Percentiles rank a stretch among this genome's conserved stretches.
These are phyloP conservation scores for Neogobius melanostomus DNA, from an alignment of 2,113 vertebrate genomes.

Conservation along the genomic window DNA sequence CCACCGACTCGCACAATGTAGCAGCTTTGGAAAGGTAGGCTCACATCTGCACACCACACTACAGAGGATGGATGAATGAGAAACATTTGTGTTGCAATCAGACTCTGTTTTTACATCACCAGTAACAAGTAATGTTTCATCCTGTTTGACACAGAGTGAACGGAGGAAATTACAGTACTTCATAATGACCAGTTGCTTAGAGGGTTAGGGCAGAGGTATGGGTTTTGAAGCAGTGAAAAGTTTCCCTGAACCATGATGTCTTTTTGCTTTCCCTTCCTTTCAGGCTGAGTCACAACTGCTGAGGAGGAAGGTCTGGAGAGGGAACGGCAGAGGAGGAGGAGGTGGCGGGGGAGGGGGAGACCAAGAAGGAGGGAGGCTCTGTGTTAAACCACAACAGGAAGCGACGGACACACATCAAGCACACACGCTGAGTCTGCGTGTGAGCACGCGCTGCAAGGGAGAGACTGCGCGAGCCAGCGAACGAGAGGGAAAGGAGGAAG, in stretches of 20 bases:
- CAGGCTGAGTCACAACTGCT: constrained; percentile 93
- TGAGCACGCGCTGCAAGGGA: constrained; percentile 43
- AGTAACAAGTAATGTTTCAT: constrained; percentile 46
- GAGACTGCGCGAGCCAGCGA: constrained; percentile 66
- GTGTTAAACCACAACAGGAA: constrained; percentile 74
- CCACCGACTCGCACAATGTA: constrained; percentile 31
- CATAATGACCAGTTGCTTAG: constrained; percentile 81
- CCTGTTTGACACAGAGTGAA: constrained; percentile 42
- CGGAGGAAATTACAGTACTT: constrained; percentile 56
- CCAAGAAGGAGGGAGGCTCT: constrained; percentile 44
- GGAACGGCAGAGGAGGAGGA: constrained; percentile 71
- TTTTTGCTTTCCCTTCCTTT: constrained; percentile 85
- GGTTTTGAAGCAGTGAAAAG: constrained; percentile 48
- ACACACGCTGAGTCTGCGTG: constrained; percentile 37
- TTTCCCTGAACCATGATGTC: constrained; percentile 66
- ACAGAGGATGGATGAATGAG: constrained; percentile 25
- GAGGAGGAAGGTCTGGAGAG: constrained; percentile 87
- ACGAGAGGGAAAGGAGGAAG: constrained; percentile 64
- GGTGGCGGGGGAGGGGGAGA: constrained; percentile 66
- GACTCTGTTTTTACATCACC: constrained; percentile 43
- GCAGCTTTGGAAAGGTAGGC: constrained; percentile 7
- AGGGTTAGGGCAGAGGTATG: constrained; percentile 75
- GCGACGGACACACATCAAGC: constrained; percentile 51
- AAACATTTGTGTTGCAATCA: constrained; percentile 37
- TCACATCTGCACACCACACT: constrained; percentile 2